These are phyloP conservation scores for Myodes glareolus DNA, from an alignment of 2,113 vertebrate genomes.

Conservation along the genomic window DNA sequence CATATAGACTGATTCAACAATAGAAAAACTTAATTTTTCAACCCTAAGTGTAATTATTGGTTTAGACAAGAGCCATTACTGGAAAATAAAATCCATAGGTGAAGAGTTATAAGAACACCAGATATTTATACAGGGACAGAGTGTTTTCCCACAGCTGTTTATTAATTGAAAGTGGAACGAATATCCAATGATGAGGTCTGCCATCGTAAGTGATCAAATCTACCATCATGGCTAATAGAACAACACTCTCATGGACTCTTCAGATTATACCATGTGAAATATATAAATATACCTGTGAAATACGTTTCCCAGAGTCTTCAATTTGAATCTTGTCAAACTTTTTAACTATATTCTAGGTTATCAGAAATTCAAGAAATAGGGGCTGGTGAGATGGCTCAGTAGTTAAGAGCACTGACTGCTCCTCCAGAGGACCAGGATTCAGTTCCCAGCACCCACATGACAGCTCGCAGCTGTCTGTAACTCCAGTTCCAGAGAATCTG, in stretches of 20 bases:
- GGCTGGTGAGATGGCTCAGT: too few species aligned
- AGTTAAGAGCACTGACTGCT: too few species aligned
- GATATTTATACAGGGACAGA: not conserved
- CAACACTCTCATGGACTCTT: not conserved
- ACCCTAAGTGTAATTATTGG: not conserved
- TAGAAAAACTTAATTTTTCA: slow-evolving; percentile 1
- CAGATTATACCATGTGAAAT: not conserved
- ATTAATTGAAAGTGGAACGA: slow-evolving; percentile 18
- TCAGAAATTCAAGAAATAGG: not conserved
- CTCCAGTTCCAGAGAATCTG: too few species aligned
- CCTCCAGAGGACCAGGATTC: too few species aligned
- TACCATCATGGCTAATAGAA: not conserved
- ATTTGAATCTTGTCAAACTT: slow-evolving; percentile 2
- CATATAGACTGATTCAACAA: not conserved
- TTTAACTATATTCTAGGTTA: slow-evolving; percentile 26
- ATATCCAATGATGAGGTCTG: not conserved
- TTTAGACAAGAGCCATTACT: not conserved
- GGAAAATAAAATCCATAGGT: slow-evolving; percentile 42
- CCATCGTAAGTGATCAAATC: not conserved
- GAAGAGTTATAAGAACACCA: not conserved
- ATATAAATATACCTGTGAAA: not conserved
- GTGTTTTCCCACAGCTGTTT: not conserved
- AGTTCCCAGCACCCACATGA: too few species aligned
- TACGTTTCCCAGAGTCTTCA: slow-evolving; percentile 20
- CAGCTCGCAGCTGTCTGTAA: too few species aligned